Conservation (phyloP, 1,140 invertebrate genomes). For the Aphaenogaster ashmeadi region DNA sequence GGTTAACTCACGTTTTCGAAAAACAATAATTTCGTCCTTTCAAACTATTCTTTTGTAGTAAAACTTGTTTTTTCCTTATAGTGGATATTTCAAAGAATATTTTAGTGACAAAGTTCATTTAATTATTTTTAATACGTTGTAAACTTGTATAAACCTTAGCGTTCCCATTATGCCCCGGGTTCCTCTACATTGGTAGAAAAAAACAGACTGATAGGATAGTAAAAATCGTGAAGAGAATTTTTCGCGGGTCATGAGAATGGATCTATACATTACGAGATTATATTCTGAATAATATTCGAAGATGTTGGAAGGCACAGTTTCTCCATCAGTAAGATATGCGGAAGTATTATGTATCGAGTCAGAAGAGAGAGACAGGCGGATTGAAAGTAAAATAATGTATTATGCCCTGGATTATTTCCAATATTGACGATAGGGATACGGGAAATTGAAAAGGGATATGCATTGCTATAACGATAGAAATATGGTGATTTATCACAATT, state of each 20-base stretch:
- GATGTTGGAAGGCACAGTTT: slow-evolving; percentile 67
- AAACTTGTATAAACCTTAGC: too few relatives aligned
- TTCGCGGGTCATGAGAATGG: background rate
- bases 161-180: too few relatives aligned
- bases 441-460: background rate
- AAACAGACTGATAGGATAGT: background rate
- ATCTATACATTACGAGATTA: slow-evolving; percentile 9
- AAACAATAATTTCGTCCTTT: too few relatives aligned
- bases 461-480: background rate
- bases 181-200: too few relatives aligned
- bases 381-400: slow-evolving; percentile 48
- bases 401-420: background rate
- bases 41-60: too few relatives aligned
- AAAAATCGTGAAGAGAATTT: slow-evolving; percentile 25
- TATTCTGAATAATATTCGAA: slow-evolving; percentile 71
- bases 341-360: slow-evolving; percentile 10
- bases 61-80: too few relatives aligned
- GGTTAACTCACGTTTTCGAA: too few relatives aligned
- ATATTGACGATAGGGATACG: background rate
- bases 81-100: too few relatives aligned
- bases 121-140: too few relatives aligned
- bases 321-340: slow-evolving; percentile 13
- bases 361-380: background rate
- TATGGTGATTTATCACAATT: slow-evolving; percentile 10
- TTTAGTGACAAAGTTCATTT: too few relatives aligned